These are phyloP conservation scores for Onychomys arenicola DNA, from an alignment of 2,797 vertebrate species.

Conservation along the genomic window DNA sequence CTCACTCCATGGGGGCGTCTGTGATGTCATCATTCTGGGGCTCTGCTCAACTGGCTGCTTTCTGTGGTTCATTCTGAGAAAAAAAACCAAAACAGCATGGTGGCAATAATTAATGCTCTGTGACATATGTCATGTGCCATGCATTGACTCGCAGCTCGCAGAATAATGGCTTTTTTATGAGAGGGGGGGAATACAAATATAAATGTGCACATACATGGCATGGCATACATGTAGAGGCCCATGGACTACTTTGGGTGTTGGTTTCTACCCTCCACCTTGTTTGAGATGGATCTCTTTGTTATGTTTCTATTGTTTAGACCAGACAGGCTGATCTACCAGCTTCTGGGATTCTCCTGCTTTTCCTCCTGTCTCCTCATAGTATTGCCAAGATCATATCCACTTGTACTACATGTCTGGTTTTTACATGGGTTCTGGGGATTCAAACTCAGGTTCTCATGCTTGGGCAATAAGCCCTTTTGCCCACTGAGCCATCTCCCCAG, in stretches of 20 bases:
- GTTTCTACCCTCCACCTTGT: neutral
- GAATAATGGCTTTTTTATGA: neutral
- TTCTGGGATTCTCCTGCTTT: neutral
- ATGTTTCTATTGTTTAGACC: neutral
- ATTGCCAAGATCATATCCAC: neutral
- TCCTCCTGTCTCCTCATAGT: neutral
- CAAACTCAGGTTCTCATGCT: neutral
- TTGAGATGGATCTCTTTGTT: neutral
- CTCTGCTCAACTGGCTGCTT: neutral
- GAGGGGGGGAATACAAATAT: neutral
- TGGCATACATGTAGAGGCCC: neutral
- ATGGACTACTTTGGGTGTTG: neutral
- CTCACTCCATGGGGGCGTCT: fast-evolving
- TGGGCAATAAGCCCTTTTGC: neutral
- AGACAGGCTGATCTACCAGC: too few species aligned
- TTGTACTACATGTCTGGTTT: neutral
- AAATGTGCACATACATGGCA: neutral
- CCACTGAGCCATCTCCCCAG: neutral
- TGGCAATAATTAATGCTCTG: neutral
- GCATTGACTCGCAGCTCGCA: neutral
- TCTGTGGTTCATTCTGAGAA: neutral
- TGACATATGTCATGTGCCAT: neutral
- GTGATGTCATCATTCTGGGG: neutral
- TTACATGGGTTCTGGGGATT: neutral
- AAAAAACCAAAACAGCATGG: neutral